These are phyloP conservation scores for Pantherophis alleghaniensis DNA, from an alignment of 2,797 vertebrate genomes.

Conservation along the genomic window DNA sequence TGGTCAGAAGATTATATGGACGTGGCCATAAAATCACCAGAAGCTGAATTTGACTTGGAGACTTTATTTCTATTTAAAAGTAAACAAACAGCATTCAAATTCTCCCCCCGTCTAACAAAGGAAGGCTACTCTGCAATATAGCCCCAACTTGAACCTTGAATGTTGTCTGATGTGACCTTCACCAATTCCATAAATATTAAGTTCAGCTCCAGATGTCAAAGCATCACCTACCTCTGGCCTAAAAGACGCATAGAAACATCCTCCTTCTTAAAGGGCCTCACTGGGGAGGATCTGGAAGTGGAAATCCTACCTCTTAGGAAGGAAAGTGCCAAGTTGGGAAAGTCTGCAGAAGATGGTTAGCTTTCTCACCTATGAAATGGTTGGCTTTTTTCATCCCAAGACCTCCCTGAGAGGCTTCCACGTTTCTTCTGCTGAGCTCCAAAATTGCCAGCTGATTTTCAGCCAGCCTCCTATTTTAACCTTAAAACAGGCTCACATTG, in stretches of 20 bases:
- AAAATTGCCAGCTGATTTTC: constrained; percentile 54
- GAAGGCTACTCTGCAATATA: not conserved
- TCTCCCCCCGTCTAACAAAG: not conserved
- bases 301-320: not conserved
- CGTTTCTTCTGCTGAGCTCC: constrained; percentile 24
- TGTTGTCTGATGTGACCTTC: not conserved
- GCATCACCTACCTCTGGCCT: not conserved
- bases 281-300: not conserved
- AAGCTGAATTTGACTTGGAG: not conserved
- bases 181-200: not conserved
- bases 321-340: not conserved
- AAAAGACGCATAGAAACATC: not conserved
- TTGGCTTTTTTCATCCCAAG: not conserved
- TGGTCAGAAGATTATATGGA: not conserved
- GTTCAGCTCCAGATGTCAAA: not conserved
- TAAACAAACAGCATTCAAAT: not conserved
- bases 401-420: constrained; percentile 22
- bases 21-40: not conserved
- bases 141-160: not conserved
- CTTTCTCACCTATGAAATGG: not conserved
- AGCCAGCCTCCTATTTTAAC: constrained; percentile 55
- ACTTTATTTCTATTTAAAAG: not conserved
- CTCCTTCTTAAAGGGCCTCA: not conserved
- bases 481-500: constrained; percentile 61
- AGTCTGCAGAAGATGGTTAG: not conserved